Evolutionary conservation across 2,797 vertebrate genomes (phyloP).

Genomic region (Spinibarbus caldwelli): DNA sequence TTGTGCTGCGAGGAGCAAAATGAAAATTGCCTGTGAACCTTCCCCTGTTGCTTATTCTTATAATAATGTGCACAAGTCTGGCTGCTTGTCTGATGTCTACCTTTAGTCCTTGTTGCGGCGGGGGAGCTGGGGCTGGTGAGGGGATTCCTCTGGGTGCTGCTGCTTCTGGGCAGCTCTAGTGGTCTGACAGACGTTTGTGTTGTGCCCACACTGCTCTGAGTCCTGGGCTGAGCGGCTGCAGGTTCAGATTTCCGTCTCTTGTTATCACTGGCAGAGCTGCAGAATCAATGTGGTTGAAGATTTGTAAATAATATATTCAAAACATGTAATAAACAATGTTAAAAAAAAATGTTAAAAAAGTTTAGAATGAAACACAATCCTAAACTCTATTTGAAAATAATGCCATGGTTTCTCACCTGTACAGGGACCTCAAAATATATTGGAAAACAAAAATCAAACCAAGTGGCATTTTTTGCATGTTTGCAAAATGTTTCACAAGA

Average conservation of each 20-base stretch:
- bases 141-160: constrained; percentile 74
- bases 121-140: constrained; percentile 81
- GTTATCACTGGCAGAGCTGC: constrained; percentile 79
- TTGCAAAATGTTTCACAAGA: neutral
- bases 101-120: constrained; percentile 82
- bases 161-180: constrained; percentile 71
- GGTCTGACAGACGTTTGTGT: constrained; percentile 66
- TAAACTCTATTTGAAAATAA: neutral
- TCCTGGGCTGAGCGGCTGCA: constrained; percentile 72
- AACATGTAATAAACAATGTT: neutral
- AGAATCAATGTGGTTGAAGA: neutral
- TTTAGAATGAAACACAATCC: neutral
- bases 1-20: neutral
- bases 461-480: neutral
- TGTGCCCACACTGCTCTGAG: constrained; percentile 71
- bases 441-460: neutral
- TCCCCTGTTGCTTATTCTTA: neutral
- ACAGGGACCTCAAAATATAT: neutral
- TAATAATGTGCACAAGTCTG: neutral
- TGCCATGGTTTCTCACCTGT: neutral
- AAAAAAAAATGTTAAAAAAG: neutral
- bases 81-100: constrained; percentile 67
- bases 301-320: neutral
- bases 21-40: neutral
- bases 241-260: constrained; percentile 87